Conservation (phyloP, 2,888 invertebrate genomes). For the Spodoptera exigua region DNA sequence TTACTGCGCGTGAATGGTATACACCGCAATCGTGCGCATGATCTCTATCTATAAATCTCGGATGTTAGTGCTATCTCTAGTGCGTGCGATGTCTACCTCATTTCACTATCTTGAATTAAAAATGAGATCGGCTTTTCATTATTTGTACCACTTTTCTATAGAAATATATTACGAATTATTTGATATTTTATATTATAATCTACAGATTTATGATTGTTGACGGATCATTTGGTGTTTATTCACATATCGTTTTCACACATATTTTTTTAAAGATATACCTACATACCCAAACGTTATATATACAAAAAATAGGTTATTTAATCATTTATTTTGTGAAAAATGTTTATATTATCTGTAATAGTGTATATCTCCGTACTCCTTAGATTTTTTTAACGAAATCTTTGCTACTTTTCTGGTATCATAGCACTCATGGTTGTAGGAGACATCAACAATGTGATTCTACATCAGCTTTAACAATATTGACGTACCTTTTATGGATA, state of each 20-base stretch:
- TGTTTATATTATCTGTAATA: too few species aligned
- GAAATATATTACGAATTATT: too few species aligned
- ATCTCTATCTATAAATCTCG: constrained; percentile 43
- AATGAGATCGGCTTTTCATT: constrained; percentile 4
- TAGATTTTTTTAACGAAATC: too few species aligned
- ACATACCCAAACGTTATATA: too few species aligned
- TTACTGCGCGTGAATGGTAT: constrained; percentile 31
- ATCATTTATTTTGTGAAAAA: too few species aligned
- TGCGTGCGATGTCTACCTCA: constrained; percentile 32
- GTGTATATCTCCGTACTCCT: too few species aligned
- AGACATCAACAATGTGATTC: constrained; percentile 19
- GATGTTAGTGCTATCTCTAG: constrained; percentile 33
- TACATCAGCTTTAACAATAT: constrained; percentile 20
- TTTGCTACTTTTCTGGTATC: too few species aligned
- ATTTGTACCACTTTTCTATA: background rate
- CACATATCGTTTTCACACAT: too few species aligned
- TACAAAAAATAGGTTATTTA: too few species aligned
- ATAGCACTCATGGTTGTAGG: constrained; percentile 3
- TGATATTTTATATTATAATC: too few species aligned
- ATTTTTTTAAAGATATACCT: too few species aligned
- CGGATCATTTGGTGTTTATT: constrained; percentile 1
- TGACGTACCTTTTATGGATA: constrained; percentile 21
- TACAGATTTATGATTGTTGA: too few species aligned
- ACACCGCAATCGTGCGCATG: constrained; percentile 31
- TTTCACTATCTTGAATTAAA: constrained; percentile 14